phyloP scores from a whole-genome alignment of 2,797 vertebrate species.

The Euthynnus affinis region DNA sequence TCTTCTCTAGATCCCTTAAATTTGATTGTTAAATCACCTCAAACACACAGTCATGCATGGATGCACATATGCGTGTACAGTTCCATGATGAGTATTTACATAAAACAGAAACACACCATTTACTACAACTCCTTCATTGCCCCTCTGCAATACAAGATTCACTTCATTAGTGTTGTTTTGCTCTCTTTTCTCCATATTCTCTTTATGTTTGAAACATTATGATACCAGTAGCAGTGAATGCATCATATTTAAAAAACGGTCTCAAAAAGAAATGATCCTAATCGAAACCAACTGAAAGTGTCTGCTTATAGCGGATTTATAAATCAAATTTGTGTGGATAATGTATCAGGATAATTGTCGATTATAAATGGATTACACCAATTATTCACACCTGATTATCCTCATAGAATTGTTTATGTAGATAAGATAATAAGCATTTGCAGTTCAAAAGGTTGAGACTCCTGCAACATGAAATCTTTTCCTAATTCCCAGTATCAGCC shows the following conservation, averaged over 20 bases:
- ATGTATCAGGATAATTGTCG: background rate
- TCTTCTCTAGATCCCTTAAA: slow-evolving; percentile 11
- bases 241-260: background rate
- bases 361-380: background rate
- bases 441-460: background rate
- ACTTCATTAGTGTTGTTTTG: slow-evolving; percentile 22
- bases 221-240: background rate
- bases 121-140: background rate
- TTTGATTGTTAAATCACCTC: slow-evolving; percentile 7
- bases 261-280: background rate
- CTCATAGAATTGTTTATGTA: background rate
- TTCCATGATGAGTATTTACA: background rate
- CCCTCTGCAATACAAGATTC: background rate
- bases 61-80: background rate
- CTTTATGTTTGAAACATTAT: background rate
- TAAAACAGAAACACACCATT: slow-evolving; percentile 6
- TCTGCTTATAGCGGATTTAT: background rate
- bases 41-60: background rate
- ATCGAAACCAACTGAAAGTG: background rate
- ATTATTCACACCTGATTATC: slow-evolving; percentile 18
- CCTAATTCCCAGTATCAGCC: slow-evolving; percentile 31
- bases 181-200: background rate
- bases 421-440: background rate
- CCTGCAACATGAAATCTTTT: slow-evolving; percentile 16
- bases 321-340: slow-evolving; percentile 4